A percentile compares a stretch with the other conserved stretches of the same genome.
These are phyloP conservation scores for Melieria crassipennis DNA, from an alignment of 2,888 invertebrate genomes.

Conservation along the genomic window DNA sequence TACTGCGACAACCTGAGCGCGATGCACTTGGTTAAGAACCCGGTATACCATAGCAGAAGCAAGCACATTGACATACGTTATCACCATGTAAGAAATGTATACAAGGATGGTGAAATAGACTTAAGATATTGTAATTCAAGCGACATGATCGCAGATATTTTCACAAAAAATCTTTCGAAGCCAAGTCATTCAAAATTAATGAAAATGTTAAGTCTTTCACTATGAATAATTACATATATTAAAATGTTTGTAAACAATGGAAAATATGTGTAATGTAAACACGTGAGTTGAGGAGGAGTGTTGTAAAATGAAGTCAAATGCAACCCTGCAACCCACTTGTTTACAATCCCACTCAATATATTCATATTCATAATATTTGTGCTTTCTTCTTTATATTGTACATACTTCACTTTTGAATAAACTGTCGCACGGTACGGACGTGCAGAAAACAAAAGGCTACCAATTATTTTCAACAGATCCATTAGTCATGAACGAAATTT, in stretches of 20 bases:
- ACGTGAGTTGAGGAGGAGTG: slow-evolving; percentile 35
- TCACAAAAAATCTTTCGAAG: slow-evolving; percentile 34
- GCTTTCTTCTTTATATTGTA: too few relatives aligned
- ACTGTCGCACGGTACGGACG: too few relatives aligned
- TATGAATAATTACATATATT: background rate
- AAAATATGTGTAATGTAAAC: background rate
- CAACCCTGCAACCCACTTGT: background rate
- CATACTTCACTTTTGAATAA: too few relatives aligned
- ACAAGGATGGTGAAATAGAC: slow-evolving; percentile 24
- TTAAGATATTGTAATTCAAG: slow-evolving; percentile 31
- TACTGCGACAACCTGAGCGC: slow-evolving; percentile 24
- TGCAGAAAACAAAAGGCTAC: too few relatives aligned
- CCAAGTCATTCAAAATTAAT: slow-evolving; percentile 27
- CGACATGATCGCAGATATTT: slow-evolving; percentile 35
- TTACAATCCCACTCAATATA: too few relatives aligned
- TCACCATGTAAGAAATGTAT: slow-evolving; percentile 31
- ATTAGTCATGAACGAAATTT: too few relatives aligned
- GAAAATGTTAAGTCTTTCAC: slow-evolving; percentile 27
- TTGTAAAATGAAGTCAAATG: slow-evolving; percentile 15
- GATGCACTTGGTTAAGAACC: slow-evolving; percentile 29
- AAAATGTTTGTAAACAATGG: background rate
- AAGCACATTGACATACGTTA: slow-evolving; percentile 38
- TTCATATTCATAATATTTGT: too few relatives aligned
- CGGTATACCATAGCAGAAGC: slow-evolving; percentile 31
- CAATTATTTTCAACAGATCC: too few relatives aligned